A percentile compares a stretch with the other conserved stretches of the same genome.
These are phyloP conservation scores for Agonopterix heracliana DNA, from an alignment of 2,888 invertebrate species.

Conservation along the genomic window DNA sequence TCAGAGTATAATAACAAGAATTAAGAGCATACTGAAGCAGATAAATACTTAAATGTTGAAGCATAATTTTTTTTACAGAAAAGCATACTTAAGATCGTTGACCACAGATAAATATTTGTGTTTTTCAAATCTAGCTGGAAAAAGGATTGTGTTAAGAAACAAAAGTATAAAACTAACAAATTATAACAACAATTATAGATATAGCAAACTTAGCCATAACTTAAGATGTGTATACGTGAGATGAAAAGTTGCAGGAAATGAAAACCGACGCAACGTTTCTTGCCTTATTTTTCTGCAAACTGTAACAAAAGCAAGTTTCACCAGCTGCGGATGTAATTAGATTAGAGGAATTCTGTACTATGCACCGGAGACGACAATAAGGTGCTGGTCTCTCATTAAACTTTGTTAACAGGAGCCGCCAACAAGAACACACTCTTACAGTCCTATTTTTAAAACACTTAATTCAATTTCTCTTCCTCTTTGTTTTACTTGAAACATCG, in stretches of 20 bases:
- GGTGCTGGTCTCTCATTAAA: constrained; percentile 45
- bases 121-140: no score
- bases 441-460: constrained; percentile 23
- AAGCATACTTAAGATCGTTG: no score
- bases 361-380: constrained; percentile 36
- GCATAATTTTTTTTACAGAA: no score
- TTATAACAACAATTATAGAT: no score
- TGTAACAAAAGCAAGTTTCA: constrained; percentile 27
- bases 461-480: constrained; percentile 28
- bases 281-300: constrained; percentile 27
- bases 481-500: background rate
- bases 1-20: constrained; percentile 28
- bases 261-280: constrained; percentile 12
- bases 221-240: background rate
- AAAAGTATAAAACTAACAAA: no score
- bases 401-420: constrained; percentile 38
- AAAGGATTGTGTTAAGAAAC: no score
- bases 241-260: constrained; percentile 8
- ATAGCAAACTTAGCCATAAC: background rate
- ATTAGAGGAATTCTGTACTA: constrained; percentile 39
- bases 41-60: background rate
- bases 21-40: background rate
- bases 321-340: constrained; percentile 42
- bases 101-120: no score
- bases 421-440: constrained; percentile 27